These are phyloP conservation scores for Unio pictorum DNA, from an alignment of 2,888 invertebrate species.

Conservation along the genomic window DNA sequence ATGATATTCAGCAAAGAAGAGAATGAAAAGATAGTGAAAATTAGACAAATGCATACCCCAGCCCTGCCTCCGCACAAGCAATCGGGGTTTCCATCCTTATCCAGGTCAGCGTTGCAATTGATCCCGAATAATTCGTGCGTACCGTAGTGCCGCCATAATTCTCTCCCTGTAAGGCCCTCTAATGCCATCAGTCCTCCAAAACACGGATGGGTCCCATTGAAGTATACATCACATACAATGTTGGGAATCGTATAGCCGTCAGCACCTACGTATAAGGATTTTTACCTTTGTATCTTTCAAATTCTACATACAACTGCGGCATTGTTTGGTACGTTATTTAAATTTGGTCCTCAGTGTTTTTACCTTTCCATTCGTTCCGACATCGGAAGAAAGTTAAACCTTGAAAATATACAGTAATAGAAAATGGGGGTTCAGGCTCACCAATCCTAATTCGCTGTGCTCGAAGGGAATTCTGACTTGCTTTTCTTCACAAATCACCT, in stretches of 20 bases:
- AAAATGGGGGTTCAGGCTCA: no score
- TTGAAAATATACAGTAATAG: no score
- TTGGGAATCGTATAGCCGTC: conserved; percentile 76
- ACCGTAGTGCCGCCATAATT: conserved; percentile 83
- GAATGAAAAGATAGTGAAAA: no score
- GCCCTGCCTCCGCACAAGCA: conserved; percentile 83
- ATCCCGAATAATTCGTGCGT: conserved; percentile 82
- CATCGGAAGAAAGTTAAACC: no score
- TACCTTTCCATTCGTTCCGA: no score
- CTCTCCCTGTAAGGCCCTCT: conserved; percentile 81
- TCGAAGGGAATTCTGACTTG: no score
- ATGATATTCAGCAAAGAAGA: no score
- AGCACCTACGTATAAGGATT: conserved; percentile 65
- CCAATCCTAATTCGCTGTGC: no score
- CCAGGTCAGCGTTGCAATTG: conserved; percentile 82
- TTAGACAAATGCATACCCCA: conserved; percentile 75
- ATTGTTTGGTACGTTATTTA: no score
- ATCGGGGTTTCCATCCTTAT: conserved; percentile 80
- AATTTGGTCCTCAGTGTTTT: no score
- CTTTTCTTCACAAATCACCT: no score
- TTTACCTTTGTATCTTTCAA: background rate
- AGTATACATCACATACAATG: conserved; percentile 78
- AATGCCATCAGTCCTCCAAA: conserved; percentile 84
- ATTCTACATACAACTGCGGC: background rate
- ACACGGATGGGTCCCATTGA: conserved; percentile 79